Evolutionary conservation across 1,140 invertebrate species (phyloP), one percentile per base, ranked within the genome.

Genomic region (Hypothenemus hampei): DNA sequence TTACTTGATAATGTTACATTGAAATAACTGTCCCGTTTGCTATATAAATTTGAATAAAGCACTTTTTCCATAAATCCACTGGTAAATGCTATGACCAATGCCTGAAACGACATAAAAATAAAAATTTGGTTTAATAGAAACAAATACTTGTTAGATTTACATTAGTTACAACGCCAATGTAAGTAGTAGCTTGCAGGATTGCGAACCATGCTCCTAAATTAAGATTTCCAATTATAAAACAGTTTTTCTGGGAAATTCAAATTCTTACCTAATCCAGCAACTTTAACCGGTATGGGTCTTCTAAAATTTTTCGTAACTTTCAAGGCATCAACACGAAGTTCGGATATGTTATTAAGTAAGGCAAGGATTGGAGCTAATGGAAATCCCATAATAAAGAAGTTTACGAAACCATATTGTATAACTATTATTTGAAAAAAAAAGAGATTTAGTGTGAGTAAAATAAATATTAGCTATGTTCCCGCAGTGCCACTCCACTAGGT

Each of bases 41-140:
- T n/a, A n/a, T n/a, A n/a, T n/a, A n/a, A n/a, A n/a, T n/a, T n/a
- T n/a, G n/a, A n/a, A n/a, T n/a, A n/a, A n/a, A 97, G 83, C 41
- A 37, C 10, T 96, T 66, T 43, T 87, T 82, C 11, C 57, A 98
- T 89, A 72, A 97, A 93, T 64, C 96, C 92, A 0, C 93, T 97
- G 1, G 95, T 97, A 75, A 98, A 98, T 35, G 95, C 95, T 68
- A 99, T 98, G 39, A 98, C 93, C 64, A 97, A 91, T 33, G 88
- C 95, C 93, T 97, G 70, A 66, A 74, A 75, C n/a, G n/a, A 45
- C n/a, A 10, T n/a, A 22, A 22, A 13, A 7, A 37, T 22, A n/a
- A 33, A 10, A 13, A 48, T 35, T 3, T 10, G 8, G 8, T 33
- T 36, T 33, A 20, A 1, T n/a, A n/a, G n/a, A n/a, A n/a, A n/a